phyloP scores from a whole-genome alignment of 1,140 invertebrate genomes.

The Cotesia typhae region DNA sequence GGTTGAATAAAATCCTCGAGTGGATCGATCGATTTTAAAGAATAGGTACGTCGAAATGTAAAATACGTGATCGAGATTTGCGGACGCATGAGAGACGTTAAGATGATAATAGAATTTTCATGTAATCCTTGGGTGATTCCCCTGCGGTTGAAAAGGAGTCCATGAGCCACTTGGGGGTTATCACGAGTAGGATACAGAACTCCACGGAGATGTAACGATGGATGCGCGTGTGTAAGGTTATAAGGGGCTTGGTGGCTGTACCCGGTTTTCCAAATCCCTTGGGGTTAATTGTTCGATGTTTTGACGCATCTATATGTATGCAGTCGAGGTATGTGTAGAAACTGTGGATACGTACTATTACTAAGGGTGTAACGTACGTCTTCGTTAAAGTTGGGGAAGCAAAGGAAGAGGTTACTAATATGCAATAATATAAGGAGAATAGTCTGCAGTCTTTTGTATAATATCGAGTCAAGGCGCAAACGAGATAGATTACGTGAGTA shows the following conservation, averaged over 20 bases:
- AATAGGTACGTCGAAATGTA: background rate
- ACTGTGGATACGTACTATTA: too few relatives aligned
- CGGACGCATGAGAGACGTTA: slow-evolving; percentile 41
- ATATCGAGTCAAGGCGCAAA: too few relatives aligned
- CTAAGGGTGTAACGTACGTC: too few relatives aligned
- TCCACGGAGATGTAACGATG: slow-evolving; percentile 44
- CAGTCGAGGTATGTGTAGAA: too few relatives aligned
- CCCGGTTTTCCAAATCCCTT: slow-evolving; percentile 57
- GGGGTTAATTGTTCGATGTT: slow-evolving; percentile 64
- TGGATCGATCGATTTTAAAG: slow-evolving; percentile 25
- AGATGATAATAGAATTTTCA: slow-evolving; percentile 67
- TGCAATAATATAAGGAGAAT: background rate
- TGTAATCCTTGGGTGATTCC: slow-evolving; percentile 65
- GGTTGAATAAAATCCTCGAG: too few relatives aligned
- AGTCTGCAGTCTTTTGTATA: background rate
- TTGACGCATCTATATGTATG: slow-evolving; percentile 49
- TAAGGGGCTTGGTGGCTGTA: slow-evolving; percentile 5
- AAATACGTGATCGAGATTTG: slow-evolving; percentile 39
- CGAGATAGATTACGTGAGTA: background rate
- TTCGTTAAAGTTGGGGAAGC: too few relatives aligned
- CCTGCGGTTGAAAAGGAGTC: slow-evolving; percentile 53
- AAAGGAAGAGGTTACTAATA: too few relatives aligned
- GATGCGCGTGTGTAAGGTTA: slow-evolving; percentile 27
- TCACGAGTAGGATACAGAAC: slow-evolving; percentile 29
- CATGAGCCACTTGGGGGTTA: slow-evolving; percentile 38